Percentiles rank a stretch among this genome's conserved stretches.
These are phyloP conservation scores for Phoeniculus purpureus DNA, from an alignment of 2,797 vertebrate species.

Conservation along the genomic window DNA sequence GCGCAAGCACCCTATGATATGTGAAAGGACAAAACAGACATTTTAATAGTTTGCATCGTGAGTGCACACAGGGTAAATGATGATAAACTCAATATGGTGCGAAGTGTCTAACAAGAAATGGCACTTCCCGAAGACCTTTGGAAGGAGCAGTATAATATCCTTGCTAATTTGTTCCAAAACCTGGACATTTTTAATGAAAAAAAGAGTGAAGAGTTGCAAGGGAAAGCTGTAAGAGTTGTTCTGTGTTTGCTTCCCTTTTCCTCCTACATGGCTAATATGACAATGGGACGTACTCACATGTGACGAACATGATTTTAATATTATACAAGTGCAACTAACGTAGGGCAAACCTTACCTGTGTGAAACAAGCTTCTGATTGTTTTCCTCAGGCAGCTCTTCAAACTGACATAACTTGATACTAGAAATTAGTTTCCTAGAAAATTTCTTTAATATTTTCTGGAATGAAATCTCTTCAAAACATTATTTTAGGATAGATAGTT, in stretches of 20 bases:
- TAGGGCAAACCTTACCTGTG: background rate
- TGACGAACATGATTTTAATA: background rate
- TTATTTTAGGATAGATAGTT: background rate
- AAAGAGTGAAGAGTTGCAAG: background rate
- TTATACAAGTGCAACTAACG: background rate
- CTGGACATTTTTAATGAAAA: background rate
- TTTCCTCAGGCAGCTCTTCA: background rate
- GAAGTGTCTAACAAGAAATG: background rate
- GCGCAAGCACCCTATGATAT: background rate
- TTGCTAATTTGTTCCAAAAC: background rate
- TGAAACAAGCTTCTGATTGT: background rate
- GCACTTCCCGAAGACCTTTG: background rate
- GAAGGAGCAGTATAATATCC: background rate
- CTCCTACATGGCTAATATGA: background rate
- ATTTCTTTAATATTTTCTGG: background rate
- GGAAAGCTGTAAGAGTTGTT: background rate
- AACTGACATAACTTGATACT: background rate
- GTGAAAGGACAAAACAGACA: background rate
- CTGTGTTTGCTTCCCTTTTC: background rate
- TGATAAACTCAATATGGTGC: background rate
- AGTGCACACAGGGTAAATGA: background rate
- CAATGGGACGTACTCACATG: background rate
- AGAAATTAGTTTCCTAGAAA: background rate
- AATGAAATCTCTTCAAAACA: background rate
- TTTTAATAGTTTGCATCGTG: background rate